These are phyloP conservation scores for Fulmarus glacialis DNA, from an alignment of 2,113 vertebrate species.

Conservation along the genomic window DNA sequence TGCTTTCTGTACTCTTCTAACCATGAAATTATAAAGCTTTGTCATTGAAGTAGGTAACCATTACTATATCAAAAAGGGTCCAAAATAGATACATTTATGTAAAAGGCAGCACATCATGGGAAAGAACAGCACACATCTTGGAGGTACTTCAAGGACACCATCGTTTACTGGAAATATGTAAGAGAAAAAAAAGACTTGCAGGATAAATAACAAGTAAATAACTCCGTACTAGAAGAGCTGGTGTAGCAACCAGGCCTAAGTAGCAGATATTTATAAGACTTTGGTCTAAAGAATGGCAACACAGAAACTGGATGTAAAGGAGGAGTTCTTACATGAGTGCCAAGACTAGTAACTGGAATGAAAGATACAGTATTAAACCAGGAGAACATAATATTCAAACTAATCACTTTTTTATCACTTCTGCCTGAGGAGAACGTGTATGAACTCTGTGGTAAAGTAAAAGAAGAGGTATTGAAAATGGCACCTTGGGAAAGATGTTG, in stretches of 20 bases:
- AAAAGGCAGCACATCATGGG: neutral
- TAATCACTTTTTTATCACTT: neutral
- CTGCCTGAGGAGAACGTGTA: neutral
- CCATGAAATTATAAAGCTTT: neutral
- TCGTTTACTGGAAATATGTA: fast-evolving
- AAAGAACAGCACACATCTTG: neutral
- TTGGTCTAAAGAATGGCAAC: neutral
- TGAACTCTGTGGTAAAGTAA: neutral
- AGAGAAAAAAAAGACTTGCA: neutral
- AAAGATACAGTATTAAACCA: neutral
- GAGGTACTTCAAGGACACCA: neutral
- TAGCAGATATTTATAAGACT: neutral
- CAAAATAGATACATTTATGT: neutral
- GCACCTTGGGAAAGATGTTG: neutral
- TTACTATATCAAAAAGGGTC: neutral
- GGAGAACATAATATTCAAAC: neutral
- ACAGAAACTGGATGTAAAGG: neutral
- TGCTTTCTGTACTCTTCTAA: neutral
- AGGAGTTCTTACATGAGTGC: neutral
- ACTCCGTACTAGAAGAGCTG: neutral
- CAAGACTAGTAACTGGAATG: neutral
- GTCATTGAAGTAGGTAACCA: neutral
- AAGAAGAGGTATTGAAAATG: neutral
- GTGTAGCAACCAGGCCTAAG: neutral
- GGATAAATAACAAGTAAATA: neutral